Base-by-base conservation (phyloP, 2,888 invertebrate genomes). In the Hypercompe scribonia region DNA sequence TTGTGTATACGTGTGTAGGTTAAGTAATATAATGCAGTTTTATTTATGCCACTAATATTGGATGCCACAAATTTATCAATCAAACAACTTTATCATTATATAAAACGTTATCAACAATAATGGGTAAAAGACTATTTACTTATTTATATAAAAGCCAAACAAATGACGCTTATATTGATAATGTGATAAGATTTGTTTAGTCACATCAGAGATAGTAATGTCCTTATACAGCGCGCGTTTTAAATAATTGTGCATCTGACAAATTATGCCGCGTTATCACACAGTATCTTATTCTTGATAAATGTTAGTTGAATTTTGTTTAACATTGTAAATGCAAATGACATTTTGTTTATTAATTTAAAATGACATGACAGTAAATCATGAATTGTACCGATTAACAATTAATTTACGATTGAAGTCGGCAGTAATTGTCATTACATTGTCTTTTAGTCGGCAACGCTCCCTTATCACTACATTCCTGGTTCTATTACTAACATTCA, bases 121-220 rank as follows among this genome's bases (percentile, higher is more conserved):
- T 18, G 13, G 39, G 33, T 36, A 36, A n/a, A 10, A 36, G 21
- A 54, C 34, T 34, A 50, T 68, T 24, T 58, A 68, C 28, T 46
- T 54, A n/a, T 68, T 33, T 39, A 31, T 13, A 42, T 13, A 63
- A 58, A 39, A n/a, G 24, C 31, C 42, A 61, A 71, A 58, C 54
- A n/a, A 66, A 67, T 68, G 72, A 68, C 39, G 54, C 46, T 64
- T 64, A 64, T 24, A 28, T 67, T 50, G 61, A 72, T 68, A 63
- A 42, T 58, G 28, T n/a, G 71, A 71, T 71, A 63, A 71, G 72
- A 68, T 72, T 65, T 54, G 61, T 67, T 33, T 61, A 71, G 50
- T 68, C 64, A 64, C 15, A 64, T 68, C 42, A 63, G 50, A 72
- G 46, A 42, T 28, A 42, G n/a, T 18, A 42, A 54, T 36, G 65